Evolutionary conservation across 2,888 invertebrate genomes (phyloP).

Genomic region (Notocelia uddmanniana): DNA sequence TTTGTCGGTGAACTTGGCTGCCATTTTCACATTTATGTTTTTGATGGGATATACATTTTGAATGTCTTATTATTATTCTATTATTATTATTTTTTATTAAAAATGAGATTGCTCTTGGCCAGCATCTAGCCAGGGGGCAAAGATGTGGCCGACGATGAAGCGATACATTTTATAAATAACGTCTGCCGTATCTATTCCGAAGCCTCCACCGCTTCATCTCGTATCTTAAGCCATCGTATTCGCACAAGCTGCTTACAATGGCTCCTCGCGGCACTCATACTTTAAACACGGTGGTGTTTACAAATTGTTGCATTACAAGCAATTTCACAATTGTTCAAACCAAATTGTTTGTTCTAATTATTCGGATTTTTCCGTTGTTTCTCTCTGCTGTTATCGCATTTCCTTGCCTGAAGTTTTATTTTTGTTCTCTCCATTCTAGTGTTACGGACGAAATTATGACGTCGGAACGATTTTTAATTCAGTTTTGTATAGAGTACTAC

Average conservation of each 20-base stretch:
- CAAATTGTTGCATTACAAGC: constrained; percentile 75
- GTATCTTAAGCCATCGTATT: constrained; percentile 17
- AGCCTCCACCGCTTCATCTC: constrained; percentile 8
- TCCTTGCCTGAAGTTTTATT: constrained; percentile 48
- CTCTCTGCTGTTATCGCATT: constrained; percentile 56
- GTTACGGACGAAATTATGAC: not conserved
- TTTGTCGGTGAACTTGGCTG: too few relatives aligned
- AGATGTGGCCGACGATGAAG: too few relatives aligned
- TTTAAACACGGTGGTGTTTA: constrained; percentile 73
- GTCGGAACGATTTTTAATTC: not conserved
- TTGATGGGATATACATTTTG: too few relatives aligned
- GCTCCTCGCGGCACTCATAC: constrained; percentile 60
- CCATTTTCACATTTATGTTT: too few relatives aligned
- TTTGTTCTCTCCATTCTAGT: not conserved
- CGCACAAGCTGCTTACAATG: constrained; percentile 65
- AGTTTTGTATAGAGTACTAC: too few relatives aligned
- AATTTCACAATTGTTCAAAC: constrained; percentile 66
- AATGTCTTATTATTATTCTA: too few relatives aligned
- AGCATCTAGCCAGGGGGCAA: too few relatives aligned
- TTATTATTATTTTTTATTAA: too few relatives aligned
- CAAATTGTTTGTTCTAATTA: constrained; percentile 75
- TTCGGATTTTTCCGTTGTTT: constrained; percentile 66
- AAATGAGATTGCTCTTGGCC: too few relatives aligned
- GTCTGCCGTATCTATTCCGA: not conserved
- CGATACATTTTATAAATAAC: too few relatives aligned